Conservation (phyloP, 2,797 vertebrate species). For the Perodicticus potto region DNA sequence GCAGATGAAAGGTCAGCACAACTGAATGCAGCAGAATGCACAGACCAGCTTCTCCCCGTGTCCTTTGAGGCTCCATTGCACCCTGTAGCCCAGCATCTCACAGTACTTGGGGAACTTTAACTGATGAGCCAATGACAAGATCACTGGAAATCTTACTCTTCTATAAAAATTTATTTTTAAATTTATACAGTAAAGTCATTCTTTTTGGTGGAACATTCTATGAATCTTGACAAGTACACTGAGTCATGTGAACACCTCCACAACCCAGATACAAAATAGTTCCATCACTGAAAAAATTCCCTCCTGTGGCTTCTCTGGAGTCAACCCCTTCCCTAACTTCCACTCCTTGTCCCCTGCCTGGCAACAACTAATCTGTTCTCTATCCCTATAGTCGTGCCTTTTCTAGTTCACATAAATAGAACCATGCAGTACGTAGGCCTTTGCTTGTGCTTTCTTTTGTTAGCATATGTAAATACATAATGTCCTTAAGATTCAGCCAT, state of each 20-base stretch:
- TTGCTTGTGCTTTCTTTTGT: background rate
- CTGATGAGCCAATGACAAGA: background rate
- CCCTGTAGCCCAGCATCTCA: background rate
- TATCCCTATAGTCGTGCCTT: background rate
- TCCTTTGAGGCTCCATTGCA: too few relatives aligned
- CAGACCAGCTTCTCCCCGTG: background rate
- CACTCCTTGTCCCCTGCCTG: too few relatives aligned
- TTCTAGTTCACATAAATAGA: background rate
- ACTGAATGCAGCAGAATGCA: background rate
- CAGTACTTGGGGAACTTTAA: background rate
- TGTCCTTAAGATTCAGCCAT: background rate
- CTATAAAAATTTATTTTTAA: background rate
- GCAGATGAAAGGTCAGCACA: background rate
- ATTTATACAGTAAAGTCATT: background rate
- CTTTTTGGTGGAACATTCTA: background rate
- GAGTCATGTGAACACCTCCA: background rate
- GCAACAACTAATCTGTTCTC: background rate
- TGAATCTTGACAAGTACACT: background rate
- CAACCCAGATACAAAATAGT: background rate
- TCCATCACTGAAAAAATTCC: background rate
- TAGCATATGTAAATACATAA: background rate
- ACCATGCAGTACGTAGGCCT: background rate
- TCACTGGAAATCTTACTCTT: background rate
- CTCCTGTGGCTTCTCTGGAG: background rate
- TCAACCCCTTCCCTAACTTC: background rate